Base-by-base conservation (phyloP, 2,797 vertebrate species). In the Pipistrellus pygmaeus region DNA sequence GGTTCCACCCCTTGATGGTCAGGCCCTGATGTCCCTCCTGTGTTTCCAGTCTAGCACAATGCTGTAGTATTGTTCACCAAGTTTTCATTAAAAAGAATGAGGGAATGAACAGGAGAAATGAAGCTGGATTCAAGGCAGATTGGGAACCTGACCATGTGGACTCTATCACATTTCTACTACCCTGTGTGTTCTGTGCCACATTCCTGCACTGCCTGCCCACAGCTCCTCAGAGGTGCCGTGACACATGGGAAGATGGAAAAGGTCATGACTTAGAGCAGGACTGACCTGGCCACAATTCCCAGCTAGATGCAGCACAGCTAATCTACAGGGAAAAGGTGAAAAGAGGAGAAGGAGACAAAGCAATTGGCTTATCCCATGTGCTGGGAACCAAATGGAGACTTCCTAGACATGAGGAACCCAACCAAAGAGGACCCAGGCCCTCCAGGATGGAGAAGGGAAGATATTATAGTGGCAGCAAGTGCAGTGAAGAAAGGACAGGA, bases 401-500 rank as follows among this genome's bases (percentile, higher is more conserved):
- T 48, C 48, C 21, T 38, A 38, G 41, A 80, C 6, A 2, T 0
- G 4, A 88, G 6, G 6, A n/a, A n/a, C 8, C 35, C 46, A 32
- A 53, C 10, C 38, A 25, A 8, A 73, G 76, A 44, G 35, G 55
- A 21, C 35, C 55, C 78, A 76, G 60, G 30, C 35, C 46, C 66
- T 38, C 55, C 12, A 11, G 55, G 14, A 25, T 3, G 6, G 57
- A 25, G 11, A 69, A 46, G 11, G 38, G 20, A 18, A 25, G 1
- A 3, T 21, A 2, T 2, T 17, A 0, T 2, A 11, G 20, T 8
- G 0, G 5, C 1, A 0, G 23, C n/a, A 30, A 62, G 53, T 20
- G 9, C 15, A 6, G 25, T 15, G 1, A 69, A 93, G 30, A 68
- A 35, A 41, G 17, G 41, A 71, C 6, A 7, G 44, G 38, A 15